A percentile compares a stretch with the other conserved stretches of the same genome.
phyloP scores from a whole-genome alignment of 2,797 vertebrate species.

The Melanitta fusca region DNA sequence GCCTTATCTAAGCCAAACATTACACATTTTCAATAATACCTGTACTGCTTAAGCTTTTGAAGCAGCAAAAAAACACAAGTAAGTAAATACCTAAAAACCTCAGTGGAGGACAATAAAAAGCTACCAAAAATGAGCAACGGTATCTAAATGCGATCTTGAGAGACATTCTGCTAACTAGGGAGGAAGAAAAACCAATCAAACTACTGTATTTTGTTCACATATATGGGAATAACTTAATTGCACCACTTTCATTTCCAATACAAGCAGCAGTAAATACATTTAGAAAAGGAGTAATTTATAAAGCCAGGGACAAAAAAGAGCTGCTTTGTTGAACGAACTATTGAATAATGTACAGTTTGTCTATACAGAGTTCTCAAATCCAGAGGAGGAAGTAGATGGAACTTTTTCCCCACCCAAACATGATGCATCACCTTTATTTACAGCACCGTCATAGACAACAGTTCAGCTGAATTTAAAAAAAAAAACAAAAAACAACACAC shows the following conservation, averaged over 20 bases:
- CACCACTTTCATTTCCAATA: background rate
- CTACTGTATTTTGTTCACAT: background rate
- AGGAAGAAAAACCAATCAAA: background rate
- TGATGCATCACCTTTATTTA: background rate
- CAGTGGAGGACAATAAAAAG: background rate
- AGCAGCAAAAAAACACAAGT: background rate
- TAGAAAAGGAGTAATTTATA: background rate
- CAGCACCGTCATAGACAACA: background rate
- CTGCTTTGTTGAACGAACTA: background rate
- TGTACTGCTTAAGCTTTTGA: background rate
- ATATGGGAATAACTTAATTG: background rate
- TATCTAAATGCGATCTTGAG: background rate
- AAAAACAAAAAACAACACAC: too few relatives aligned
- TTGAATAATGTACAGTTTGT: background rate
- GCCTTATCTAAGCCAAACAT: slow-evolving; percentile 54
- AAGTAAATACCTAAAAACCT: background rate
- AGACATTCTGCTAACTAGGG: background rate
- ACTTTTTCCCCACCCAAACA: background rate
- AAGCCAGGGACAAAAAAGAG: background rate
- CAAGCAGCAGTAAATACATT: background rate
- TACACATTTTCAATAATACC: background rate
- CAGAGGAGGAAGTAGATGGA: background rate
- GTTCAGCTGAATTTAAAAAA: background rate
- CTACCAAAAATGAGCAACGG: background rate
- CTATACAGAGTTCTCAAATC: background rate